Conservation (phyloP, 2,113 vertebrate species). For the Stictonetta naevosa region DNA sequence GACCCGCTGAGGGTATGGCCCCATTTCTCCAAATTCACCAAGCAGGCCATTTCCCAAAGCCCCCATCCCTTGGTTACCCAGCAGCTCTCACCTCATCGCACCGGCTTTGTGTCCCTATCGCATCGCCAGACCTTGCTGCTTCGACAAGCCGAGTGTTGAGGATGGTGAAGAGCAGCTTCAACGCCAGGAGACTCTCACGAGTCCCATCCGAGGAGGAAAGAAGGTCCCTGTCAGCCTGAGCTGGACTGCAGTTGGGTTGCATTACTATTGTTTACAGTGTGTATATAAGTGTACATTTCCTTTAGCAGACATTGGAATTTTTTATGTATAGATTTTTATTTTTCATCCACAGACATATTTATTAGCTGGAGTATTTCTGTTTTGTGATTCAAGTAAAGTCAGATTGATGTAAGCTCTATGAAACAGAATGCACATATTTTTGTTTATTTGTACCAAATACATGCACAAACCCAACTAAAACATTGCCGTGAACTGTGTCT, state of each 20-base stretch:
- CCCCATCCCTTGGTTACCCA: not conserved
- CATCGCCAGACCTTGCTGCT: not conserved
- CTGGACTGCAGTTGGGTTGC: conserved; percentile 50
- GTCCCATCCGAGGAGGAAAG: not conserved
- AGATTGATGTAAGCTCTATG: conserved; percentile 54
- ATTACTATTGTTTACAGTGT: conserved; percentile 76
- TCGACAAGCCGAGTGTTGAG: not conserved
- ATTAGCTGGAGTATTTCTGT: conserved; percentile 61
- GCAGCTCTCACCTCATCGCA: not conserved
- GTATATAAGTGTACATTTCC: conserved; percentile 78
- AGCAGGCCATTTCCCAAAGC: not conserved
- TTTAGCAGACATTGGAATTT: conserved; percentile 63
- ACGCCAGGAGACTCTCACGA: not conserved
- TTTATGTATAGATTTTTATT: conserved; percentile 71
- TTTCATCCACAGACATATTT: conserved; percentile 74
- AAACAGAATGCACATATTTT: conserved; percentile 66
- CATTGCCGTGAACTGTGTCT: not conserved
- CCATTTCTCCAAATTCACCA: not conserved
- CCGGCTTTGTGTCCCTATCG: not conserved
- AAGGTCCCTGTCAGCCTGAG: not conserved
- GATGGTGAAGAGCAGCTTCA: not conserved
- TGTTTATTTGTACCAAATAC: conserved; percentile 74
- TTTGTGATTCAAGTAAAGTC: conserved; percentile 21
- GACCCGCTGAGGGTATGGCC: not conserved
- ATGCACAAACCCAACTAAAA: conserved; percentile 57